Base-by-base conservation (phyloP, 1,140 invertebrate species). In the Whitmania pigra region DNA sequence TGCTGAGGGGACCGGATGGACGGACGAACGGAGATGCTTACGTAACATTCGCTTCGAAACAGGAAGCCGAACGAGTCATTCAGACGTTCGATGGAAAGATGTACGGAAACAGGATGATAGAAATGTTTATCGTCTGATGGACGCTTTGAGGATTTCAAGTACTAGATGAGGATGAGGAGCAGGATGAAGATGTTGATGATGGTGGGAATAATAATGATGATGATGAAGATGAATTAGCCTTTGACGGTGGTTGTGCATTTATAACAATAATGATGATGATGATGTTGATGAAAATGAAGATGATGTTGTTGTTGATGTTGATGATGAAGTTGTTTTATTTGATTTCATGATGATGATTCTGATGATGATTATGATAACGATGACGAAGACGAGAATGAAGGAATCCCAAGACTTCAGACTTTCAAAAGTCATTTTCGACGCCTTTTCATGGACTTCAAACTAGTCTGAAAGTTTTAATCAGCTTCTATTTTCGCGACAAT, bases 31-130 rank as follows among this genome's bases (percentile, higher is more conserved):
- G 86, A 25, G 87, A 87, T 63, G 84, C 85, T 6, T 76, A 86
- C 15, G 83, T 85, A 13, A 80, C 83, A 20, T 85, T 87, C 71
- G 79, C 82, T 4, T 82, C 83, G 31, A 77, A 85, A 72, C 79
- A 81, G 17, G 80, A 87, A 74, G 87, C 86, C 11, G 87, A 88
- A 76, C 81, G 86, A 54, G 82, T 86, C 71, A 82, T 86, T 55
- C 80, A 80, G 74, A 82, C 82, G 76, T 82, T 81, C 53, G 84
- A 83, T 70, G 81, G 85, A 4, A 84, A 86, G 74, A 82, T 84
- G 40, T 83, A 86, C 18, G 86, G 86, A 73, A 86, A 85, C 76
- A 81, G 86, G 36, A 83, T 84, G 75, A 82, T 87, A 20, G 86
- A 87, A 67, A 73, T 82, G 29, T 78, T 80, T 72, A 76, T 81